Evolutionary conservation across 2,113 vertebrate species (phyloP).

Genomic region (Cephalophus harveyi): DNA sequence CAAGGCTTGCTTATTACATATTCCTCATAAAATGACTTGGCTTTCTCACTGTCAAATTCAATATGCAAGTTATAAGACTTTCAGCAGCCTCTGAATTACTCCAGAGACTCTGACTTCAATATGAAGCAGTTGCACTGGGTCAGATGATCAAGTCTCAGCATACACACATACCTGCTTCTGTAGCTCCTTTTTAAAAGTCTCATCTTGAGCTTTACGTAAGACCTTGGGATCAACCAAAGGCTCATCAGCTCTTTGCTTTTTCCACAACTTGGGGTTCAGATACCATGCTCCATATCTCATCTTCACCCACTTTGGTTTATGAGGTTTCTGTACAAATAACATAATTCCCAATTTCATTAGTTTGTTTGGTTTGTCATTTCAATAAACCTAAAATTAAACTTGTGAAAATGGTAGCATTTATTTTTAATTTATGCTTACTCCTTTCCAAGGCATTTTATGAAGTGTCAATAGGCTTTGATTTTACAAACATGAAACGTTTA

Average conservation of each 20-base stretch:
- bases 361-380: not conserved
- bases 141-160: not conserved
- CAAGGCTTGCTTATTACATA: not conserved
- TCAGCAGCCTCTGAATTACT: not conserved
- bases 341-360: not conserved
- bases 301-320: conserved; percentile 50
- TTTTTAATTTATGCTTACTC: not conserved
- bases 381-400: not conserved
- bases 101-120: not conserved
- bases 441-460: not conserved
- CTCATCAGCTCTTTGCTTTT: conserved; percentile 65
- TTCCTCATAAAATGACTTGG: not conserved
- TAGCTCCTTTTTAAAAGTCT: conserved; percentile 7
- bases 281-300: conserved; percentile 77
- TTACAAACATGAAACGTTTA: not conserved
- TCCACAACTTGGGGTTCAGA: conserved; percentile 75
- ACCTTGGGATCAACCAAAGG: conserved; percentile 53
- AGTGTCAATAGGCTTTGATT: not conserved
- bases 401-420: not conserved
- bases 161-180: conserved; percentile 58
- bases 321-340: conserved; percentile 44
- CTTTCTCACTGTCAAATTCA: not conserved
- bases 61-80: not conserved
- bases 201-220: conserved; percentile 1
- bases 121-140: not conserved